Base-by-base conservation (phyloP, 2,888 invertebrate genomes). In the Beris chalybata region DNA sequence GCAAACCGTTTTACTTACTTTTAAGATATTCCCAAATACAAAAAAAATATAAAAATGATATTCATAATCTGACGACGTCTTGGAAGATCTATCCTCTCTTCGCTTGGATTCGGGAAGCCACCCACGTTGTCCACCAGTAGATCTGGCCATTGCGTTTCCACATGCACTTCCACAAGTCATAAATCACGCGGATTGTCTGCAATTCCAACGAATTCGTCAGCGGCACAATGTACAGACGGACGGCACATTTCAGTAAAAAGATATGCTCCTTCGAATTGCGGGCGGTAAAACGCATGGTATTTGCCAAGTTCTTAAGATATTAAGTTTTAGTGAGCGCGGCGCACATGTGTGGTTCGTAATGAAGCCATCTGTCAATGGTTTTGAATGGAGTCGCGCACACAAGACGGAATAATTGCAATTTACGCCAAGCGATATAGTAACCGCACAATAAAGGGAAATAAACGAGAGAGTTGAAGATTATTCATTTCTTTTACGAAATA, bases 101-200 rank as follows among this genome's bases (percentile, higher is more conserved):
- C 22, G 22, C 22, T 22, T 22, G 38, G 38, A 5, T 38, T 38
- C 7, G 38, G 38, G 38, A 38, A 38, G 38, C 38, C 38, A 38
- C 38, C 38, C 38, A 38, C 7, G 38, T 38, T 9, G 38, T 5
- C 38, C 7, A 9, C 38, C 38, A 38, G 38, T 38, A 9, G 9
- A 38, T 38, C 38, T 38, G 38, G 5, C 7, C 38, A 38, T 38
- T 38, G 38, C 38, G 38, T 38, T 38, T 38, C 32, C 12, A 53
- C 32, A 31, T 53, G 30, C 66, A 66, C 63, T 66, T 66, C 66
- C 66, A 66, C 66, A 66, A 66, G 56, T 66, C 61, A 66, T 66
- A 66, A 66, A 66, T 66, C 66, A 66, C 45, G 29, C 57, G 53
- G 54, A 57, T 66, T 66, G 59, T 66, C 53, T 44, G 66, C 53